These are phyloP conservation scores for Bicyclus anynana DNA, from an alignment of 1,140 invertebrate species.

Conservation along the genomic window DNA sequence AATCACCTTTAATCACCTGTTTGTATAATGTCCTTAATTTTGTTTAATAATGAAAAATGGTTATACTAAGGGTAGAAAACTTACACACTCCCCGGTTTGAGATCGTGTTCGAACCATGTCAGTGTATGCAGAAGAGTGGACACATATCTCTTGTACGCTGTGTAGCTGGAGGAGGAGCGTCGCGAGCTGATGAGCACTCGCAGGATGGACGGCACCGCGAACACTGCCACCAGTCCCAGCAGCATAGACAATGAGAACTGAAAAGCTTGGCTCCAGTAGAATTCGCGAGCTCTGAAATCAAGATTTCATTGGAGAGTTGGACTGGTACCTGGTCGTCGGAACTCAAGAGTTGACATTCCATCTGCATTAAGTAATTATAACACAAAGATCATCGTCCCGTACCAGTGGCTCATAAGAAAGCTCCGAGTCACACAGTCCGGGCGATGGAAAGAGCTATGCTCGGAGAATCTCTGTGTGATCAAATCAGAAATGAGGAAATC, in stretches of 20 bases:
- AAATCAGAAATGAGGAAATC: no score
- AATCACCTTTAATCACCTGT: no score
- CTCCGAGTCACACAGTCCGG: no score
- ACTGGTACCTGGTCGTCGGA: no score
- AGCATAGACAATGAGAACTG: conserved; percentile 78
- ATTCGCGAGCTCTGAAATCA: conserved; percentile 79
- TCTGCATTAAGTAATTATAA: no score
- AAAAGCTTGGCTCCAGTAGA: conserved; percentile 79
- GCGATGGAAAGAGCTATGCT: no score
- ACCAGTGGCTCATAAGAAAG: no score
- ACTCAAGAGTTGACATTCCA: no score
- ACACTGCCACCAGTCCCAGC: conserved; percentile 78
- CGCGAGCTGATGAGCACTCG: conserved; percentile 80
- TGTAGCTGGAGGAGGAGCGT: conserved; percentile 78
- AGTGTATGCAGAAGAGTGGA: conserved; percentile 83
- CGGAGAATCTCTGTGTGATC: no score
- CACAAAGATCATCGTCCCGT: no score
- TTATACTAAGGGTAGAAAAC: conserved; percentile 11
- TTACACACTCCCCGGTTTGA: conserved; percentile 64
- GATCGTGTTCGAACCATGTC: conserved; percentile 83
- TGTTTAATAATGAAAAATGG: no score
- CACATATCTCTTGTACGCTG: conserved; percentile 86
- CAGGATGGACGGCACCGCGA: conserved; percentile 80
- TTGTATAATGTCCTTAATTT: no score
- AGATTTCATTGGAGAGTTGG: background rate